A percentile compares a stretch with the other conserved stretches of the same genome.
Evolutionary conservation across 2,797 vertebrate species (phyloP).

Genomic region (Manis javanica): DNA sequence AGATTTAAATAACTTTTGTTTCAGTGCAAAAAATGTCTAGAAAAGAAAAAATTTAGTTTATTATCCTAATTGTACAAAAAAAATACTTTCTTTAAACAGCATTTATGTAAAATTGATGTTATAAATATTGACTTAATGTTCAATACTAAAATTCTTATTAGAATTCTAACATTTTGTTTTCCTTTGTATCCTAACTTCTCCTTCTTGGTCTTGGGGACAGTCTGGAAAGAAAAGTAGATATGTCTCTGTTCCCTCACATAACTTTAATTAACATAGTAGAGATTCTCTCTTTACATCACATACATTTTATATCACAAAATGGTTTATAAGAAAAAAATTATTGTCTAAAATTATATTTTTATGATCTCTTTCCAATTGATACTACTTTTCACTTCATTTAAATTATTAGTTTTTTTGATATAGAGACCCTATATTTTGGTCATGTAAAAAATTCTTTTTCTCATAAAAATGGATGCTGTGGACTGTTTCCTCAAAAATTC

Average conservation of each 20-base stretch:
- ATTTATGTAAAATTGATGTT: conserved; percentile 29
- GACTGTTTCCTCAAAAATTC: background rate
- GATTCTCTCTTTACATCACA: background rate
- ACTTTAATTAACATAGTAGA: conserved; percentile 26
- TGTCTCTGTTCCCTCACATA: background rate
- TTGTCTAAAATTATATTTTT: conserved; percentile 21
- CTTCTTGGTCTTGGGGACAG: background rate
- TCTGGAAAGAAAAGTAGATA: conserved; percentile 11
- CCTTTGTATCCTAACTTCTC: background rate
- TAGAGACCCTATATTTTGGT: background rate
- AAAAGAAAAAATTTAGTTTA: conserved; percentile 26
- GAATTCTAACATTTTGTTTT: conserved; percentile 27
- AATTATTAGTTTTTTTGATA: background rate
- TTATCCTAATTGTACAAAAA: conserved; percentile 10
- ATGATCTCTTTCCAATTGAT: background rate
- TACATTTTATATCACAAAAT: background rate
- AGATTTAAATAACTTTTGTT: conserved; percentile 26
- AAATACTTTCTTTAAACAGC: conserved; percentile 16
- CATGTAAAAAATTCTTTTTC: background rate
- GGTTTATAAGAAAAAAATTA: background rate
- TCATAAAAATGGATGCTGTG: background rate
- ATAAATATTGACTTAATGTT: conserved; percentile 48
- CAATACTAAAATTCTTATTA: background rate
- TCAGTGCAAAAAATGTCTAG: background rate
- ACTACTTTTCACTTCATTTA: conserved; percentile 38